Percentiles rank a stretch among this genome's conserved stretches.
These are phyloP conservation scores for Palaemon carinicauda DNA, from an alignment of 1,140 invertebrate genomes.

Conservation along the genomic window DNA sequence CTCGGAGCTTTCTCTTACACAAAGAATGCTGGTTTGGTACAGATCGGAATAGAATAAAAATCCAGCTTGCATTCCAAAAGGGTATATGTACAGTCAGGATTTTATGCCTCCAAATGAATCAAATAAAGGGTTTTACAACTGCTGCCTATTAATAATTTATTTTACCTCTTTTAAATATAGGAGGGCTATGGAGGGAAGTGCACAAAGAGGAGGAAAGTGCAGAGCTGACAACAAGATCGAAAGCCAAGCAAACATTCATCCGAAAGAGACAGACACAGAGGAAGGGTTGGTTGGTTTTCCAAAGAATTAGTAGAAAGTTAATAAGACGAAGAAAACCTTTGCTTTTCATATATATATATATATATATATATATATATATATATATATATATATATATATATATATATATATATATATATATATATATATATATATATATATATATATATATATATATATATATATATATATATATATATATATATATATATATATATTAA, in stretches of 20 bases:
- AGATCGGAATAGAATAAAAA: no score
- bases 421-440: not conserved
- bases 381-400: not conserved
- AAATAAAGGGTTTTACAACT: not conserved
- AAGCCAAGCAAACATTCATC: slow-evolving; percentile 35
- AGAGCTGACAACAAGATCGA: not conserved
- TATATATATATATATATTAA: not conserved
- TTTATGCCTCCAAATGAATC: no score
- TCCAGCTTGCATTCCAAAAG: no score
- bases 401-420: not conserved
- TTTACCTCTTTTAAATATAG: not conserved
- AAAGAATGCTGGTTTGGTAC: no score
- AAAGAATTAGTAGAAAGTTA: not conserved
- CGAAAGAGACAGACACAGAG: slow-evolving; percentile 41
- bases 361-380: not conserved
- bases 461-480: not conserved
- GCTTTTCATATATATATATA: not conserved
- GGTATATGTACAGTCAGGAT: no score
- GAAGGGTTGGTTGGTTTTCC: not conserved
- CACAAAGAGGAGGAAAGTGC: not conserved
- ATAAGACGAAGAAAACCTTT: not conserved
- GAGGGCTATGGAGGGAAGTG: not conserved
- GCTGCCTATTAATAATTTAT: not conserved
- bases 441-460: not conserved
- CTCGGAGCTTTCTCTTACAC: no score